Evolutionary conservation across 2,113 vertebrate genomes (phyloP).

Genomic region (Eleginops maclovinus): DNA sequence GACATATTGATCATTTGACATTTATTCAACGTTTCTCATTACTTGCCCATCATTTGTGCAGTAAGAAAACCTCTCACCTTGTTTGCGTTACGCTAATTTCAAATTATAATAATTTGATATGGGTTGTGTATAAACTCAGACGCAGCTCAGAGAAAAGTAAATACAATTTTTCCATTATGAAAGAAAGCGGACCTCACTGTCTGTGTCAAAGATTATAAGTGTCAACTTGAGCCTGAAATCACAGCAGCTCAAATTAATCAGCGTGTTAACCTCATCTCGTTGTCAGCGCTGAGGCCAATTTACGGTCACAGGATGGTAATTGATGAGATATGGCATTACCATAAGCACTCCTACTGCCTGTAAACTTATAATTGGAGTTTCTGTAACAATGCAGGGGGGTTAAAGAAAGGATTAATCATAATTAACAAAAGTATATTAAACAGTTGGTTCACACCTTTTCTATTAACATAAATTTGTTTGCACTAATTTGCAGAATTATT

Average conservation of each 20-base stretch:
- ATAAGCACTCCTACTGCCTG: constrained; percentile 77
- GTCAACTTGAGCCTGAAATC: constrained; percentile 80
- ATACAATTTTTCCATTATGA: constrained; percentile 67
- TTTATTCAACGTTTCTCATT: constrained; percentile 43
- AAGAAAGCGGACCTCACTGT: constrained; percentile 67
- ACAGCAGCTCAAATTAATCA: constrained; percentile 81
- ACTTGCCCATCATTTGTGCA: constrained; percentile 31
- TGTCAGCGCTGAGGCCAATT: constrained; percentile 78
- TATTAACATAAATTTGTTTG: constrained; percentile 76
- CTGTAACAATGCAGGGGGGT: constrained; percentile 78
- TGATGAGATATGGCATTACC: constrained; percentile 81
- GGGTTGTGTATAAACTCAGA: constrained; percentile 30
- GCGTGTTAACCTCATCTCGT: constrained; percentile 81
- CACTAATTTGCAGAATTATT: constrained; percentile 74
- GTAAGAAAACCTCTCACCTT: constrained; percentile 48
- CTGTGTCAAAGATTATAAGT: constrained; percentile 77
- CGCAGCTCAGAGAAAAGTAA: constrained; percentile 53
- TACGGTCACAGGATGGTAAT: constrained; percentile 77
- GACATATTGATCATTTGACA: constrained; percentile 42
- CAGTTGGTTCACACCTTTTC: constrained; percentile 77
- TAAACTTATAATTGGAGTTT: constrained; percentile 84
- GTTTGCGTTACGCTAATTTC: constrained; percentile 49
- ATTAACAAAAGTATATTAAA: constrained; percentile 82
- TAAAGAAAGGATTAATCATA: constrained; percentile 81
- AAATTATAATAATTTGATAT: constrained; percentile 49